phyloP scores from a whole-genome alignment of 2,113 vertebrate species.

The Ranitomeya variabilis region DNA sequence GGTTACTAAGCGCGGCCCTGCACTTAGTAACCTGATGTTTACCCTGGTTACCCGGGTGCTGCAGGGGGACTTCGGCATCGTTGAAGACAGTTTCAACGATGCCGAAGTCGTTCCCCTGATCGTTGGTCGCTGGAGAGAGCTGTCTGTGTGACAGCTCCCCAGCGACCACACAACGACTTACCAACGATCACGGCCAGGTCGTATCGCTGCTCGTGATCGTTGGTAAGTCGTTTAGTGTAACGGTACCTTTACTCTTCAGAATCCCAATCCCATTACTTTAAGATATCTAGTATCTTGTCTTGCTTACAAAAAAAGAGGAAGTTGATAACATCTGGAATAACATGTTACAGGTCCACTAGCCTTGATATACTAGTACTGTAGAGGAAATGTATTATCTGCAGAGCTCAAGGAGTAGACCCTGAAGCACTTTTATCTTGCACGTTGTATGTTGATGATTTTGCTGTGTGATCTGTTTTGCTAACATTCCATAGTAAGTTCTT shows the following conservation, averaged over 20 bases:
- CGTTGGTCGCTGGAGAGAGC: no score
- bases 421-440: neutral
- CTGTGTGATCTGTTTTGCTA: neutral
- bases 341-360: neutral
- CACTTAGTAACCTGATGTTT: no score
- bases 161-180: no score
- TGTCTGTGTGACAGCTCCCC: no score
- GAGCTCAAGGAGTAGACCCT: neutral
- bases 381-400: neutral
- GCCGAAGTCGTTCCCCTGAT: no score
- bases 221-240: no score
- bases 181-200: no score
- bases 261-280: neutral
- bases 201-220: no score
- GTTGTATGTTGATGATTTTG: neutral
- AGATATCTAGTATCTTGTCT: slow-evolving; percentile 25
- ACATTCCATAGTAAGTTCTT: slow-evolving; percentile 14
- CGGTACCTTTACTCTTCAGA: neutral
- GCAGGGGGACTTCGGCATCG: no score
- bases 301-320: neutral
- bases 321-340: slow-evolving; percentile 27
- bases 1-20: no score
- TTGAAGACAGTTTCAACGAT: no score
- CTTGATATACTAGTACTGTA: slow-evolving; percentile 1
- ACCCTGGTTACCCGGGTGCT: no score